Conservation (phyloP, 2,797 vertebrate genomes). For the Oreochromis grahami region DNA sequence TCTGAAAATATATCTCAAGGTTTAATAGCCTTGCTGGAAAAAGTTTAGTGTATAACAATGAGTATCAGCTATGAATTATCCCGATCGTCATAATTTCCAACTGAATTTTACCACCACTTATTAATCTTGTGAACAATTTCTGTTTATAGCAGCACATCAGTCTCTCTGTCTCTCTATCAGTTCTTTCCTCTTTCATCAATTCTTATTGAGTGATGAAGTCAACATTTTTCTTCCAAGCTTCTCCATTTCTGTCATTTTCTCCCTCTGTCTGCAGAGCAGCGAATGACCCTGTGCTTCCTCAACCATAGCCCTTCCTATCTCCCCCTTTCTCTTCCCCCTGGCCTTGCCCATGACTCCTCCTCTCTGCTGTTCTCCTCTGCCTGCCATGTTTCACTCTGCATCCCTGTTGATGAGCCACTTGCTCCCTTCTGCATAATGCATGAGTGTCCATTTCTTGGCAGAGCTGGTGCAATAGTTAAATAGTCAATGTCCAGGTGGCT, state of each 20-base stretch:
- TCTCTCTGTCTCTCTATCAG: not conserved
- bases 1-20: not conserved
- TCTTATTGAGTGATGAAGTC: slow-evolving; percentile 20
- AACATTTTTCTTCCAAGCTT: not conserved
- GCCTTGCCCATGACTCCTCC: slow-evolving; percentile 39
- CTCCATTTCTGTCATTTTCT: slow-evolving; percentile 5
- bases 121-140: not conserved
- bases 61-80: not conserved
- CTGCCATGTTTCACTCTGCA: slow-evolving; percentile 59
- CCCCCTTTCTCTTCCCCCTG: not conserved
- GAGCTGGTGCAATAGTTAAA: slow-evolving; percentile 34
- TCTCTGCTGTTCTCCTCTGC: slow-evolving; percentile 30
- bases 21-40: not conserved
- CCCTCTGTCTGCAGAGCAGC: slow-evolving; percentile 14
- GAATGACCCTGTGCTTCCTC: slow-evolving; percentile 55
- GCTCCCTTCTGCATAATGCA: slow-evolving; percentile 58
- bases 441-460: slow-evolving; percentile 41
- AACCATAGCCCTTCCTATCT: slow-evolving; percentile 22
- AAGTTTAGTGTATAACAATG: not conserved
- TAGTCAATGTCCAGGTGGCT: slow-evolving; percentile 44
- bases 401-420: slow-evolving; percentile 58
- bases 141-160: not conserved
- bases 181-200: not conserved
- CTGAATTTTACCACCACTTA: not conserved
- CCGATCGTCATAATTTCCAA: not conserved